A percentile compares a stretch with the other conserved stretches of the same genome.
phyloP scores from a whole-genome alignment of 2,113 vertebrate species.

The Oenanthe oenanthe region DNA sequence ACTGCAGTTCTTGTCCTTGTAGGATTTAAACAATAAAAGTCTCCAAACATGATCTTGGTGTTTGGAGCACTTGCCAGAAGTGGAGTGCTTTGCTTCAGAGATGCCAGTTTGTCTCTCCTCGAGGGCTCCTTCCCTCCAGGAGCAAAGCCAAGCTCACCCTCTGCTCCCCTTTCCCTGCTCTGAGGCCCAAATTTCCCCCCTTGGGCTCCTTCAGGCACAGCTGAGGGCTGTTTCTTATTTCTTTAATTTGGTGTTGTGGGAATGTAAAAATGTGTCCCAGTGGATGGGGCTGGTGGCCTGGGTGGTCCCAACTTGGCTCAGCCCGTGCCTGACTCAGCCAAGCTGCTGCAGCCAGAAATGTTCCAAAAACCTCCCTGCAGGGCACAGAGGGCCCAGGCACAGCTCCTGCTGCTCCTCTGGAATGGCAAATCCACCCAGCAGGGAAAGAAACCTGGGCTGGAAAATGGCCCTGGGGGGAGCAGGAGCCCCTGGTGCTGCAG shows the following conservation, averaged over 20 bases:
- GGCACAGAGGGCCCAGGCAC: neutral
- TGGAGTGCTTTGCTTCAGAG: neutral
- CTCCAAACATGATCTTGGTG: neutral
- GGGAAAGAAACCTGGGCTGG: neutral
- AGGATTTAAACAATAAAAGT: conserved; percentile 12
- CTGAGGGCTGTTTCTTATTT: neutral
- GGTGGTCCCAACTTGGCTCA: neutral
- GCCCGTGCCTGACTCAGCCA: neutral
- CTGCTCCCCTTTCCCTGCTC: neutral
- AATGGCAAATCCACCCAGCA: neutral
- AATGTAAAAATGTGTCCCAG: neutral
- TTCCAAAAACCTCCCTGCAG: neutral
- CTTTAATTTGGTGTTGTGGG: neutral
- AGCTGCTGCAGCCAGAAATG: no score
- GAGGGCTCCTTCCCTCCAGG: neutral
- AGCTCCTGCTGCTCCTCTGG: neutral
- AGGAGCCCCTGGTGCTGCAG: neutral
- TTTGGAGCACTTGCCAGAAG: neutral
- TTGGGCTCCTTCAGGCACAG: no score
- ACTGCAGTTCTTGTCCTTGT: neutral
- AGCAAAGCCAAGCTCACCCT: neutral
- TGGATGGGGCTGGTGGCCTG: neutral
- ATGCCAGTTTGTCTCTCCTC: neutral
- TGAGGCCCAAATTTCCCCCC: neutral
- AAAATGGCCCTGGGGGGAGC: neutral